These are phyloP conservation scores for Gallinago undulata DNA, from an alignment of 2,113 vertebrate species.

Conservation along the genomic window DNA sequence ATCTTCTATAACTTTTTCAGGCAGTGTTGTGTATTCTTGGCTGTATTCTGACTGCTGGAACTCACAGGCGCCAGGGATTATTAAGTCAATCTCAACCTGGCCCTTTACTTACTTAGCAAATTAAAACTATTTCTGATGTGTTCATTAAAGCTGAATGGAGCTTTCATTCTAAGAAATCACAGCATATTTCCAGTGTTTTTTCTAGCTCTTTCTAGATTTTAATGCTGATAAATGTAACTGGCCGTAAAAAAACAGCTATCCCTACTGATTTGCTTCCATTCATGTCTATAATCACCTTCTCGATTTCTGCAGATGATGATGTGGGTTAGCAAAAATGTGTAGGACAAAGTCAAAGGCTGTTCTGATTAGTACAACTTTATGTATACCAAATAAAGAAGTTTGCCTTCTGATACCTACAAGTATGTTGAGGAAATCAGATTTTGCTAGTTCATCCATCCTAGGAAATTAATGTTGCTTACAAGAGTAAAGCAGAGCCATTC, in stretches of 20 bases:
- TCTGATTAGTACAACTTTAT: not conserved
- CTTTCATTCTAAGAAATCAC: not conserved
- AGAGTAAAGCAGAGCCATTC: not conserved
- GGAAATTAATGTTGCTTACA: not conserved
- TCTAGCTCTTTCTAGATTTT: not conserved
- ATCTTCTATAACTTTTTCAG: not conserved
- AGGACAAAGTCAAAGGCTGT: not conserved
- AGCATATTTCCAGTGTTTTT: not conserved
- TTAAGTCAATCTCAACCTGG: not conserved
- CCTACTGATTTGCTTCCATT: not conserved
- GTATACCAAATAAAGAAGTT: not conserved
- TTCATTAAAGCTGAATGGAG: not conserved
- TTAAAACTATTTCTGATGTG: not conserved
- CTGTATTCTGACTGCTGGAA: not conserved
- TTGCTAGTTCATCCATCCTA: not conserved
- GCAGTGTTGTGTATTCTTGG: not conserved
- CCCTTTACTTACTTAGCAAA: not conserved
- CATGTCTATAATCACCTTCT: not conserved
- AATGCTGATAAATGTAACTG: not conserved
- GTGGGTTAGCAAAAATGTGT: not conserved
- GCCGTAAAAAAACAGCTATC: not conserved
- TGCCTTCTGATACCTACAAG: not conserved
- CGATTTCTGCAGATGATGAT: not conserved
- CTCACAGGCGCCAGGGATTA: not conserved
- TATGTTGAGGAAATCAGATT: not conserved